phyloP scores from a whole-genome alignment of 2,797 vertebrate species.

The Glossophaga mutica region DNA sequence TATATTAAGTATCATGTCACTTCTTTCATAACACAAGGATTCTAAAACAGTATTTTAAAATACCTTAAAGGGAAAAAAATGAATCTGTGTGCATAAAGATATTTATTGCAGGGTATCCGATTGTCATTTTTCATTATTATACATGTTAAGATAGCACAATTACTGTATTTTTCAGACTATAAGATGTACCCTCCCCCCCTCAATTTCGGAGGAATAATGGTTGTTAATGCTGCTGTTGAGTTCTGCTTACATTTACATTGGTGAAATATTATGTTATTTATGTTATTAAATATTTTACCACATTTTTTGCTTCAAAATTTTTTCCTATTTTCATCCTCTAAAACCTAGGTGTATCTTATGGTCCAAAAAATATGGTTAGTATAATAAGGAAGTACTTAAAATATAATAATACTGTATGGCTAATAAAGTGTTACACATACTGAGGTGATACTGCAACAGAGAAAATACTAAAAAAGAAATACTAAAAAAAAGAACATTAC shows the following conservation, averaged over 20 bases:
- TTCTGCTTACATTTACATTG: too few species aligned
- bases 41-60: not conserved
- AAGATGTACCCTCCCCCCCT: too few species aligned
- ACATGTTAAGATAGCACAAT: not conserved
- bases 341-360: too few species aligned
- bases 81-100: not conserved
- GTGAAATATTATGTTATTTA: too few species aligned
- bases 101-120: not conserved
- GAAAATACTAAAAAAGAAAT: not conserved
- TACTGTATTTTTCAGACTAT: not conserved
- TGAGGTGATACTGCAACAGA: not conserved
- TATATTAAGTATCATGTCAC: not conserved
- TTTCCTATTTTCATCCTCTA: too few species aligned
- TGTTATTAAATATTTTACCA: too few species aligned
- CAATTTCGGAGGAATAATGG: too few species aligned
- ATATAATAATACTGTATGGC: not conserved
- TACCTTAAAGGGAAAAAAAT: not conserved
- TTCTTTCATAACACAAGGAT: not conserved
- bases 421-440: not conserved
- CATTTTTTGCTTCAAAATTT: too few species aligned
- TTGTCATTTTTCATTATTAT: not conserved
- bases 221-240: too few species aligned
- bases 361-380: not conserved
- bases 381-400: not conserved
- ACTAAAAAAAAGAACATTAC: not conserved